A percentile compares a stretch with the other conserved stretches of the same genome.
phyloP scores from a whole-genome alignment of 2,113 vertebrate genomes.

The Catharus minimus region DNA sequence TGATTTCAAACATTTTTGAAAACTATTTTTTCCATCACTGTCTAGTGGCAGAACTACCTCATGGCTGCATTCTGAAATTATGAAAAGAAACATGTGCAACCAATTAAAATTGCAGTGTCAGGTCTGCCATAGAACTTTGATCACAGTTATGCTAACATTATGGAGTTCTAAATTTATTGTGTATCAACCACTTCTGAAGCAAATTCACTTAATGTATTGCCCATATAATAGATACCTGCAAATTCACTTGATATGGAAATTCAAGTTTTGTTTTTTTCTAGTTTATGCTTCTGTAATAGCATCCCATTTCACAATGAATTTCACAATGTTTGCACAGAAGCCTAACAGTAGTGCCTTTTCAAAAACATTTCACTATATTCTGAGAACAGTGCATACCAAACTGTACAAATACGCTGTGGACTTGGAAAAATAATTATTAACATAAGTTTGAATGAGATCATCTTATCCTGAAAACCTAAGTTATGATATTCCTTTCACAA shows the following conservation, averaged over 20 bases:
- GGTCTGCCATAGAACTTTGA: not conserved
- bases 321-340: not conserved
- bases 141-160: not conserved
- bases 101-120: not conserved
- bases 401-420: not conserved
- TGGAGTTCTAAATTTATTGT: not conserved
- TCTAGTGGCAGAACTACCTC: not conserved
- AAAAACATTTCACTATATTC: not conserved
- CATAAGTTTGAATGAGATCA: not conserved
- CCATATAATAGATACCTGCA: not conserved
- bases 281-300: not conserved
- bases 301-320: not conserved
- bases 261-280: not conserved
- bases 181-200: not conserved
- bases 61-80: not conserved
- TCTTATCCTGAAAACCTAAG: not conserved
- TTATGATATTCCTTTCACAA: not conserved
- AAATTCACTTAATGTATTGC: not conserved
- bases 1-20: not conserved
- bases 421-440: conserved; percentile 4
- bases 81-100: not conserved
- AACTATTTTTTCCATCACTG: conserved; percentile 5
- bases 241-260: not conserved
- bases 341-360: not conserved
- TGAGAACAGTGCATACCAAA: not conserved